phyloP scores from a whole-genome alignment of 2,797 vertebrate genomes.

The Rhyacichthys aspro region DNA sequence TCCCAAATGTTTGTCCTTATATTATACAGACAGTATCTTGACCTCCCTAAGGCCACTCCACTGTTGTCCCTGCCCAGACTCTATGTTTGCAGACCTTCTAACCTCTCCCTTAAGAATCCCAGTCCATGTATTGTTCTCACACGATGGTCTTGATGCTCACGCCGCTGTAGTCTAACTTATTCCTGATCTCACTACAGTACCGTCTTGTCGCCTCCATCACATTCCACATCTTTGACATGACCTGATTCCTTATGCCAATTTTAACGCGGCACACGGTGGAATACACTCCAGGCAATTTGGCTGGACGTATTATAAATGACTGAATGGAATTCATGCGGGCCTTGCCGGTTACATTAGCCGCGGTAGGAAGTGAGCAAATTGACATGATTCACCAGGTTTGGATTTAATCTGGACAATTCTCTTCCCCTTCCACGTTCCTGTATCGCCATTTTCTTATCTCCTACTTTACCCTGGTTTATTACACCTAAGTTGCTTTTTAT shows the following conservation, averaged over 20 bases:
- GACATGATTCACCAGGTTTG: conserved; percentile 49
- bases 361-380: conserved; percentile 47
- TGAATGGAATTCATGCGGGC: conserved; percentile 32
- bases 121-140: background rate
- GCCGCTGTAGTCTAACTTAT: conserved; percentile 40
- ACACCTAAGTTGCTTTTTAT: conserved; percentile 11
- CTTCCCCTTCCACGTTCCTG: background rate
- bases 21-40: too few relatives aligned
- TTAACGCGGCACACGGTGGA: conserved; percentile 22
- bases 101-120: too few relatives aligned
- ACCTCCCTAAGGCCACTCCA: too few relatives aligned
- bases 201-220: conserved; percentile 55
- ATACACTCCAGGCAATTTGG: conserved; percentile 46
- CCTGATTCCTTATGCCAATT: conserved; percentile 57
- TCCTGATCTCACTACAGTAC: conserved; percentile 42
- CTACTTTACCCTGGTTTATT: conserved; percentile 2
- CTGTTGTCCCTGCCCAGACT: background rate
- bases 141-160: conserved; percentile 1
- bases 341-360: conserved; percentile 33
- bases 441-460: conserved; percentile 9
- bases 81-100: too few relatives aligned
- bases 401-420: conserved; percentile 50
- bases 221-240: conserved; percentile 44
- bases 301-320: conserved; percentile 40
- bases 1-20: too few relatives aligned